phyloP scores from a whole-genome alignment of 2,888 invertebrate genomes.

The Allygus modestus region DNA sequence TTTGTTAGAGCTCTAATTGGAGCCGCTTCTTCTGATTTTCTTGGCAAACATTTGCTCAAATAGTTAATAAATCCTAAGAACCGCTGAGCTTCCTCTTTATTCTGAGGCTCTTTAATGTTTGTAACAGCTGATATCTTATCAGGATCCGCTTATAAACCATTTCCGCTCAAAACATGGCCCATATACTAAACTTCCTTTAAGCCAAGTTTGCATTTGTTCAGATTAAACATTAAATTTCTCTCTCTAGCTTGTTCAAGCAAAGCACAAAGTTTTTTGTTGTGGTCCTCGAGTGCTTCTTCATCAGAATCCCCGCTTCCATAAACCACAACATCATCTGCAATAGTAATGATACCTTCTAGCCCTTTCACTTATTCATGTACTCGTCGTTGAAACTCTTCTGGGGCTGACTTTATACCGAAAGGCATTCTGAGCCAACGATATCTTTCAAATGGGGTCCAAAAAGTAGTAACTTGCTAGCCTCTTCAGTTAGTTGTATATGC shows the following conservation, averaged over 20 bases:
- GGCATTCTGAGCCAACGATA: no score
- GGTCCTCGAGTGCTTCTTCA: neutral
- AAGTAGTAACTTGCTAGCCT: neutral
- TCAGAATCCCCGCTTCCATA: neutral
- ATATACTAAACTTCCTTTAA: slow-evolving; percentile 1
- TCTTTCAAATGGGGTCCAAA: no score
- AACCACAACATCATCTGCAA: no score
- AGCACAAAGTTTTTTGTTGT: neutral
- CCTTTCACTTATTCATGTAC: neutral
- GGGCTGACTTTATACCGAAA: no score
- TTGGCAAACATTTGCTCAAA: slow-evolving; percentile 49
- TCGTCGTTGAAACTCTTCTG: slow-evolving; percentile 15
- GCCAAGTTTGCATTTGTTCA: neutral
- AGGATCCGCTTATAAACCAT: neutral
- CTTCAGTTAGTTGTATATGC: neutral
- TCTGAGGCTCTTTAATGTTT: slow-evolving; percentile 23
- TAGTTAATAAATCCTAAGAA: slow-evolving; percentile 45
- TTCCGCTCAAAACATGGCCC: neutral
- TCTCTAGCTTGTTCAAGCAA: no score
- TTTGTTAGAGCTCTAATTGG: slow-evolving; percentile 19
- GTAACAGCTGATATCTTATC: slow-evolving; percentile 3
- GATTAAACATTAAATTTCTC: no score
- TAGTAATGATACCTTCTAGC: neutral
- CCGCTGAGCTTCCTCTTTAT: slow-evolving; percentile 17
- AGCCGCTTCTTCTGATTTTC: neutral